Base-by-base conservation (phyloP, 2,888 invertebrate species). In the Pocota personata region DNA sequence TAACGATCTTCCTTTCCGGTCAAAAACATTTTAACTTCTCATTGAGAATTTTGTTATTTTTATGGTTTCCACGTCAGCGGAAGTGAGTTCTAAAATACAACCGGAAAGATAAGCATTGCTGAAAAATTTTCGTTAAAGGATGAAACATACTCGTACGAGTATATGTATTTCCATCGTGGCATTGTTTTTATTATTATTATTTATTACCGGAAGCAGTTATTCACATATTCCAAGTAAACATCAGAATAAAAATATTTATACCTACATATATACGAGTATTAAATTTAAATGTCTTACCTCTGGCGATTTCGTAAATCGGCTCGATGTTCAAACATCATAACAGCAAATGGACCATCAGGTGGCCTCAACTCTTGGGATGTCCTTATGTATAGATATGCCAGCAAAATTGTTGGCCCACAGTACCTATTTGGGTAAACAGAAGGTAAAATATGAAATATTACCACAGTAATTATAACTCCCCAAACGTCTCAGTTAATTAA, bases 301-400 rank as follows among this genome's bases (percentile, higher is more conserved):
- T 92, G 92, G 7, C 91, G 89, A 88, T 90, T 91, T 21, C 92
- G 89, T 16, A 92, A 72, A 82, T 92, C 92, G 4, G 91, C 90
- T 21, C 94, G 91, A 58, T 93, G 92, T 88, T 94, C 94, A 88
- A 93, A 94, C 92, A 94, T 93, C 90, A 94, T 94, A 10, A 94
- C 93, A 1, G 94, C 93, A 62, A 93, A 90, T 6, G 94, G 93
- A 14, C 93, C 93, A 78, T 94, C 94, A 19, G 93, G 94, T 4
- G 92, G 92, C 52, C 94, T 93, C 37, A 96, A 90, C 89, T 95
- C 95, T 48, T 94, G 93, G 0, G 95, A 94, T 58, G 95, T 94
- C 89, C 94, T 93, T 55, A 95, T 94, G 89, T 95, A 95, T 30
- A 95, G 91, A 90, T 95, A 95, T 2, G 94, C 94, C 77, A 95